Evolutionary conservation across 2,888 invertebrate genomes (phyloP), one percentile per base, ranked within the genome.

Genomic region (Drosophila prolongata): DNA sequence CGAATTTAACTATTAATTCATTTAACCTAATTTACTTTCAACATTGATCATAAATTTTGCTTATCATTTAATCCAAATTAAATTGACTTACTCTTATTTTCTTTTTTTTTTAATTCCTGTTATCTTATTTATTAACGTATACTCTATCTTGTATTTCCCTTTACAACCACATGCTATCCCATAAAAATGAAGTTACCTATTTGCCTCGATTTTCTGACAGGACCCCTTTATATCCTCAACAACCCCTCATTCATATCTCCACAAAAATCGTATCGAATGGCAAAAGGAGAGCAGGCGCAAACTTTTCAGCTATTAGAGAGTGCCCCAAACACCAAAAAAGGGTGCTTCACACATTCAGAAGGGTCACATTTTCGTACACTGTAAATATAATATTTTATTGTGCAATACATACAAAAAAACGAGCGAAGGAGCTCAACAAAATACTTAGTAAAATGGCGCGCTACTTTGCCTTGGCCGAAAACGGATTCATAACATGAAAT

Each of bases 371-470:
- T 83, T 76, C 75, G 67, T 77, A 77, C 75, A 80, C 87, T 80
- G 89, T 80, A 87, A 86, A 89, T 87, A 87, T 86, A 79, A 86
- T 81, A 87, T 89, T 86, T 86, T 89, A 86, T 89, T 89, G 77
- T 79, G 75, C 78, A 81, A 84, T 81, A 86, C 77, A 84, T 76
- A 87, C 64, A 67, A 87, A 43, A 49, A 40, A 52, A 38, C 37
- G 40, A 38, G 19, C 1, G 14, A 47, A 24, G 38, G 30, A 46
- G 42, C 62, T 47, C 40, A 27, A 19, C 37, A 44, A 64, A 62
- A 50, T 49, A 50, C 74, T 61, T 73, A 74, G 59, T 57, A 65
- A 62, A 62, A 81, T 75, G 77, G 75, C 66, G 70, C 76, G 76
- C 75, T 76, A 64, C 73, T 76, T 81, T 42, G 73, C 76, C 80